Evolutionary conservation across 2,888 invertebrate species (phyloP), one percentile per base, ranked within the genome.

Genomic region (Cheilosia vernalis): DNA sequence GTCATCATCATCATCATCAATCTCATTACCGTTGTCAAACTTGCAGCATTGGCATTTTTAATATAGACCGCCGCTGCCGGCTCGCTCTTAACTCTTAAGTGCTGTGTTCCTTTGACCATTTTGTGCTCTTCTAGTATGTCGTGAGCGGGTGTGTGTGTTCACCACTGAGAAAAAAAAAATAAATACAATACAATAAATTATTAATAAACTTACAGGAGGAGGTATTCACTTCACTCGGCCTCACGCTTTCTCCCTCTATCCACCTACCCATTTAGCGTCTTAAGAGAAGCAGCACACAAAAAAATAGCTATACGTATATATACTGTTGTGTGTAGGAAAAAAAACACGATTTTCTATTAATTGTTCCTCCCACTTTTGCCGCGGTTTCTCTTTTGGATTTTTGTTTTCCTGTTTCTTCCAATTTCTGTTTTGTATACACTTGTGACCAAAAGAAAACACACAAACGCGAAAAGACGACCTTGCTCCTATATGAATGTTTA

Each of bases 351-450:
- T 69, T 83, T 30, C 44, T 64, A 61, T 69, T 74, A 53, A 47
- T 80, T 80, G 80, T 80, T 85, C 80, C 85, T 85, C 85, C 85
- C 76, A 81, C 81, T 77, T 83, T 80, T 81, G 47, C 24, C 51
- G 37, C 63, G 47, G 44, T 56, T 76, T 60, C 58, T 63, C 17
- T 74, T 66, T 49, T 60, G 19, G 19, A 15, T 30, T 37, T 72
- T 42, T 72, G 42, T 49, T 61, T 53, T 7, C 27, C 19, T 30
- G 33, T 49, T 61, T 53, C 9, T 37, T 33, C n/a, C 15, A 56
- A 42, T 51, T 76, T 70, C 27, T 78, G 58, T 66, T 70, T 67
- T 78, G 66, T 37, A 78, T 63, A 67, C 72, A 83, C 78, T 72
- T 72, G 60, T 67, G 66, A 24, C 21, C 5, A 66, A 78, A 83